phyloP scores from a whole-genome alignment of 2,797 vertebrate genomes.

The Balearica regulorum region DNA sequence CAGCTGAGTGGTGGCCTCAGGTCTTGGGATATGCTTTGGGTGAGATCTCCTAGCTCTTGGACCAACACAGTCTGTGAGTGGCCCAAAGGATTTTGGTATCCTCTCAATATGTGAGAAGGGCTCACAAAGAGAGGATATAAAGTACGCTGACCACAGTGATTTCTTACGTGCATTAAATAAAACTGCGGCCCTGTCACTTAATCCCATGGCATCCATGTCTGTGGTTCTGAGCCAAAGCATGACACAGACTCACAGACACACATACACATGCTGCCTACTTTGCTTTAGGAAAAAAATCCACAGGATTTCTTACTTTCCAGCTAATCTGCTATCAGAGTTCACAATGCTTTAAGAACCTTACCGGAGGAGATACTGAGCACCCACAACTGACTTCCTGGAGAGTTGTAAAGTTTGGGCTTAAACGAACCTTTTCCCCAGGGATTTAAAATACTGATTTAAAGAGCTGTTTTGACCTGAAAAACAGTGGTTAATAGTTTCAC shows the following conservation, averaged over 20 bases:
- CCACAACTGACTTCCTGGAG: not conserved
- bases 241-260: not conserved
- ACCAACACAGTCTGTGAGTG: not conserved
- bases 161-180: not conserved
- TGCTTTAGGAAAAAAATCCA: not conserved
- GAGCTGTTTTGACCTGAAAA: not conserved
- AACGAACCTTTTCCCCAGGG: not conserved
- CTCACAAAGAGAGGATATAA: not conserved
- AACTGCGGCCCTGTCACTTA: not conserved
- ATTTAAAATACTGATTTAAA: constrained; percentile 1
- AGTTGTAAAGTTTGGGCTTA: not conserved
- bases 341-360: not conserved
- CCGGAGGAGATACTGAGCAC: not conserved
- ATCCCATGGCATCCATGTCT: not conserved
- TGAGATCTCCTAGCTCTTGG: not conserved
- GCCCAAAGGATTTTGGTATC: not conserved
- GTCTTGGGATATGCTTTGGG: not conserved
- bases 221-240: not conserved
- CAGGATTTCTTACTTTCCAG: not conserved
- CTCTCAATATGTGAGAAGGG: not conserved
- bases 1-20: not conserved
- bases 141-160: not conserved
- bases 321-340: not conserved
- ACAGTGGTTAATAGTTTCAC: not conserved
- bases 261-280: not conserved